Conservation (phyloP, 2,113 vertebrate species). For the Hystrix brachyura region DNA sequence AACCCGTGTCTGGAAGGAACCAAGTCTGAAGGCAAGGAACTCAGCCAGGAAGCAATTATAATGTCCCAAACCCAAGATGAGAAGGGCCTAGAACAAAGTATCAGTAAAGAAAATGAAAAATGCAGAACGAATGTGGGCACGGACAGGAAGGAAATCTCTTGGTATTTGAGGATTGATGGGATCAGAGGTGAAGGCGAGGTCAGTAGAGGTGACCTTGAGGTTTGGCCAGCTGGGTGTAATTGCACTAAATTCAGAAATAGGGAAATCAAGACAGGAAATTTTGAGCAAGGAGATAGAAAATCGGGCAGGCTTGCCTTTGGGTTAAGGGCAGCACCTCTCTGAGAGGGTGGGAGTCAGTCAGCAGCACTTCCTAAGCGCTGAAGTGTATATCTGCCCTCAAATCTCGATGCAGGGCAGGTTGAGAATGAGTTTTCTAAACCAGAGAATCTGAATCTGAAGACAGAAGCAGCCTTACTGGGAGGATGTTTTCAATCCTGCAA, state of each 20-base stretch:
- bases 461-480: neutral
- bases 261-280: neutral
- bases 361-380: neutral
- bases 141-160: slow-evolving; percentile 13
- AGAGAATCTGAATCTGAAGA: neutral
- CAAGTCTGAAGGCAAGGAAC: neutral
- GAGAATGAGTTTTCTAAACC: neutral
- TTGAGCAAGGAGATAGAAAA: neutral
- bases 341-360: neutral
- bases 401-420: neutral
- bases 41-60: neutral
- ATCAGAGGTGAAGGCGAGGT: neutral
- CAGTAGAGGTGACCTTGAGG: neutral
- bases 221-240: neutral
- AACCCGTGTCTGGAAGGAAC: neutral
- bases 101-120: slow-evolving; percentile 18
- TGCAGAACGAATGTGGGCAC: neutral
- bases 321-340: neutral
- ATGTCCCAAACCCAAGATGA: neutral
- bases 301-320: neutral
- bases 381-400: neutral
- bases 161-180: neutral
- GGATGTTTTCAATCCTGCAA: slow-evolving; percentile 36
- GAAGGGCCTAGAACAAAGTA: neutral
- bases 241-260: neutral